Conservation (phyloP, 2,797 vertebrate genomes). For the Darevskia mixta region DNA sequence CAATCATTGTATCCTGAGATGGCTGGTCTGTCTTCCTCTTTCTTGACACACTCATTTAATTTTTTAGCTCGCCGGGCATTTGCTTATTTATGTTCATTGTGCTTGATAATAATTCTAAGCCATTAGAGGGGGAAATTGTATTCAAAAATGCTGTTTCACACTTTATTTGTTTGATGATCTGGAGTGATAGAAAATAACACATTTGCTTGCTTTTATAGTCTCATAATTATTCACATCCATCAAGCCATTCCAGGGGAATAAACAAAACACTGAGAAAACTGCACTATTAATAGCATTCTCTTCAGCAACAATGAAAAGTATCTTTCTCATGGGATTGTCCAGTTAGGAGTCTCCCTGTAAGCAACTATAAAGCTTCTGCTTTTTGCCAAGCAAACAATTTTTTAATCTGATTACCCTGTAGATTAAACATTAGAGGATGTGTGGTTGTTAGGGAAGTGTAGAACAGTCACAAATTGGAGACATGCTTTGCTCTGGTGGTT, state of each 20-base stretch:
- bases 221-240: slow-evolving; percentile 85
- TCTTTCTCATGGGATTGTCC: slow-evolving; percentile 49
- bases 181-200: slow-evolving; percentile 82
- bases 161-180: slow-evolving; percentile 87
- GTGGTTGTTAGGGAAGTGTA: too few relatives aligned
- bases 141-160: slow-evolving; percentile 84
- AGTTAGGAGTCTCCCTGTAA: slow-evolving; percentile 1
- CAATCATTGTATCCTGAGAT: slow-evolving; percentile 4
- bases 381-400: background rate
- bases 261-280: slow-evolving; percentile 81
- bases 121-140: slow-evolving; percentile 86
- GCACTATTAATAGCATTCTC: slow-evolving; percentile 79
- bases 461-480: too few relatives aligned
- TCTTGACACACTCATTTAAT: slow-evolving; percentile 73
- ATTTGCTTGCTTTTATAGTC: slow-evolving; percentile 84
- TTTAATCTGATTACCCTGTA: background rate
- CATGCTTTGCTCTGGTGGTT: background rate
- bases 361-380: background rate
- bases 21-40: slow-evolving; percentile 31
- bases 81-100: slow-evolving; percentile 84
- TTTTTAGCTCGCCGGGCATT: slow-evolving; percentile 76
- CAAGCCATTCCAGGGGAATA: slow-evolving; percentile 81
- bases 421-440: background rate
- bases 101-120: slow-evolving; percentile 83
- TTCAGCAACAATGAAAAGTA: slow-evolving; percentile 45